Conservation (phyloP, 2,113 vertebrate genomes). For the Rhinoptilus africanus region DNA sequence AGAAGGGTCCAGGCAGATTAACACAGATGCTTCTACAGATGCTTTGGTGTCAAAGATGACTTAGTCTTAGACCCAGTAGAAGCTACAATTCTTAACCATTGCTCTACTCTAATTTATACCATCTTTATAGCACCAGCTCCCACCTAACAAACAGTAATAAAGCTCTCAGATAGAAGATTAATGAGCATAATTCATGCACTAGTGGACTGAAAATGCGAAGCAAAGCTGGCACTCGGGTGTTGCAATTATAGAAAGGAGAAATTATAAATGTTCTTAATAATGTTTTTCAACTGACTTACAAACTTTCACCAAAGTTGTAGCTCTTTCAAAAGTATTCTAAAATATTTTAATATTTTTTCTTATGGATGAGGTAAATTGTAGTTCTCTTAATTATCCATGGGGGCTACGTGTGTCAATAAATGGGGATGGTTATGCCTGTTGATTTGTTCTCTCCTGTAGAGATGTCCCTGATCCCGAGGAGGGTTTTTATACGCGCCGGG, state of each 20-base stretch:
- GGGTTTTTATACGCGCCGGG: neutral
- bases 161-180: constrained; percentile 31
- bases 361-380: neutral
- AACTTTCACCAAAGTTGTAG: neutral
- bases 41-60: neutral
- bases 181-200: constrained; percentile 30
- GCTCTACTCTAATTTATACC: constrained; percentile 38
- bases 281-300: neutral
- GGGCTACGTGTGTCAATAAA: neutral
- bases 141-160: constrained; percentile 31
- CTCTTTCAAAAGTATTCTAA: neutral
- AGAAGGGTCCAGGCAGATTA: neutral
- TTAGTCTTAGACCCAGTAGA: neutral
- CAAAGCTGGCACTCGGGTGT: neutral
- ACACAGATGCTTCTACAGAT: neutral
- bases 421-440: neutral
- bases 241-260: neutral
- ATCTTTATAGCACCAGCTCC: neutral
- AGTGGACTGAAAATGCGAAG: constrained; percentile 38
- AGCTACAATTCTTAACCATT: neutral
- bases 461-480: neutral
- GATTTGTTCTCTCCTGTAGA: neutral
- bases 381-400: neutral
- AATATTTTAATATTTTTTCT: neutral
- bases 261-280: neutral